These are phyloP conservation scores for Pituophis catenifer DNA, from an alignment of 2,113 vertebrate species.

Conservation along the genomic window DNA sequence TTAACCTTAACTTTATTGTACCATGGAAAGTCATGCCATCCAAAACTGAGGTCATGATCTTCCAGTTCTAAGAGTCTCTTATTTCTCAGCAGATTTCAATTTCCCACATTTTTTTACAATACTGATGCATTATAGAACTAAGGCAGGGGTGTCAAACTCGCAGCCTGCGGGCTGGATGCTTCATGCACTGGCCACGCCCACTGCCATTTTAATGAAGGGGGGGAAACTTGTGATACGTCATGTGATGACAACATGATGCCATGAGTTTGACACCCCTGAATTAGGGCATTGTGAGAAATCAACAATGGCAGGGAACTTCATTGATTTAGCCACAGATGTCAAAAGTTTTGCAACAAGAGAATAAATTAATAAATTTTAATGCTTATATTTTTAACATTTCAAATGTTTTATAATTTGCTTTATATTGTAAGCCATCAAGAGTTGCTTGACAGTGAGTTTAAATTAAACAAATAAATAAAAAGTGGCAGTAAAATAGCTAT, in stretches of 20 bases:
- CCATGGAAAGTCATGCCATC: neutral
- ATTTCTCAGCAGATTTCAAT: neutral
- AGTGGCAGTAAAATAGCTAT: neutral
- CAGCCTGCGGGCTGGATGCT: fast-evolving
- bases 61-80: neutral
- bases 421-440: neutral
- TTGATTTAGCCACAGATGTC: neutral
- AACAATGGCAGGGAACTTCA: neutral
- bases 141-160: too few species aligned
- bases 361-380: neutral
- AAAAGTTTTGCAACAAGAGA: neutral
- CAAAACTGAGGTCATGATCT: neutral
- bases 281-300: neutral
- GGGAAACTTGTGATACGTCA: too few species aligned
- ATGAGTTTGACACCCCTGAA: neutral
- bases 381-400: neutral
- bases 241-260: too few species aligned
- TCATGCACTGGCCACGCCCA: too few species aligned
- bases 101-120: neutral
- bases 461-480: neutral
- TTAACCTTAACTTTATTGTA: neutral
- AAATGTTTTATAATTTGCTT: neutral
- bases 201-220: too few species aligned
- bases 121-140: neutral
- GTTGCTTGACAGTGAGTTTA: neutral